These are phyloP conservation scores for Sitta europaea DNA, from an alignment of 2,113 vertebrate species.

Conservation along the genomic window DNA sequence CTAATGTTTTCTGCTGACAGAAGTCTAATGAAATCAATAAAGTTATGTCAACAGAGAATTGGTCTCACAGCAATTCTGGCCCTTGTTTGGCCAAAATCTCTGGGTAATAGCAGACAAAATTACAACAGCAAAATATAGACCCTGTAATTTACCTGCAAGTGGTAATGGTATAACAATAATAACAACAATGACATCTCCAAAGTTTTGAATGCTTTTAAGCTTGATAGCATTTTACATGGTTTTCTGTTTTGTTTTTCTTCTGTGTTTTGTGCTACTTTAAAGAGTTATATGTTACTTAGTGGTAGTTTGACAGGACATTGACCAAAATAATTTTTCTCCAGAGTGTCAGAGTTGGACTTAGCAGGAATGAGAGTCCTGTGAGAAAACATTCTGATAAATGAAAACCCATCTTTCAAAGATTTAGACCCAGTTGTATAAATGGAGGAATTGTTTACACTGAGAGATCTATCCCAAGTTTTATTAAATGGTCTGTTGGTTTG, in stretches of 20 bases:
- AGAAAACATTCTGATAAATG: not conserved
- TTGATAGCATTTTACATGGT: not conserved
- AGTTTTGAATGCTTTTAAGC: not conserved
- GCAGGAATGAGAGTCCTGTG: not conserved
- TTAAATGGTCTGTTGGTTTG: constrained; percentile 1
- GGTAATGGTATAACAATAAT: not conserved
- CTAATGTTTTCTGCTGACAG: not conserved
- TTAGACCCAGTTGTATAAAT: not conserved
- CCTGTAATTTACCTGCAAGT: not conserved
- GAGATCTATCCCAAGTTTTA: not conserved
- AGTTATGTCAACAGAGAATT: not conserved
- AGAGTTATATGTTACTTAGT: not conserved
- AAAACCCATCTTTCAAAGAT: not conserved
- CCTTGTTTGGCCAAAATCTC: not conserved
- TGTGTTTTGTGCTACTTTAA: not conserved
- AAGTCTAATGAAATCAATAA: not conserved
- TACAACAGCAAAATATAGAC: not conserved
- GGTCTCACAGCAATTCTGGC: not conserved
- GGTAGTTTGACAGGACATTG: not conserved
- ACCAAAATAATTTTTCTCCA: not conserved
- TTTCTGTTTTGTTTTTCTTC: not conserved
- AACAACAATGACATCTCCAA: not conserved
- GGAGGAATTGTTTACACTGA: not conserved
- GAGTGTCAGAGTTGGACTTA: not conserved
- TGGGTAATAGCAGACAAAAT: not conserved